phyloP scores from a whole-genome alignment of 2,113 vertebrate genomes.

The Salminus brasiliensis region DNA sequence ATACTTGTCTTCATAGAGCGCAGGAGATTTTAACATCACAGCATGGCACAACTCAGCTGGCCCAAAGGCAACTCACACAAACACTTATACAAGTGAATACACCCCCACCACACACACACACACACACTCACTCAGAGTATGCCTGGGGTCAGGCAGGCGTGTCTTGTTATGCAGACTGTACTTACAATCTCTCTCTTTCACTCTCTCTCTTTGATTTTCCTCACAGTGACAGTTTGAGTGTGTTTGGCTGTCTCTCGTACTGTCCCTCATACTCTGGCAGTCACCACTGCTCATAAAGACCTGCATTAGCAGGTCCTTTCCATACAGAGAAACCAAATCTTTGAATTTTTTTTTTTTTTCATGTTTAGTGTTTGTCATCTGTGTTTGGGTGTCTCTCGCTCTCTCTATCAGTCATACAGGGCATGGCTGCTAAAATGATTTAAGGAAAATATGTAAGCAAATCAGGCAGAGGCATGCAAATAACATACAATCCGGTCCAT shows the following conservation, averaged over 20 bases:
- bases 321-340: too few species aligned
- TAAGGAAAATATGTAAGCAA: too few species aligned
- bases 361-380: too few species aligned
- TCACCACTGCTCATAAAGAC: too few species aligned
- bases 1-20: background rate
- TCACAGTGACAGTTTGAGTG: background rate
- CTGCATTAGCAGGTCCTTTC: too few species aligned
- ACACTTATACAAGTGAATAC: too few species aligned
- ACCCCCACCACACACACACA: background rate
- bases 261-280: background rate
- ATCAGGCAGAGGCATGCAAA: too few species aligned
- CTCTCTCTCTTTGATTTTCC: background rate
- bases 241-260: background rate
- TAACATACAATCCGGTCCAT: too few species aligned
- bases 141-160: slow-evolving; percentile 63
- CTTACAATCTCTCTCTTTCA: slow-evolving; percentile 51
- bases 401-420: too few species aligned
- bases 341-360: too few species aligned
- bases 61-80: background rate
- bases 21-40: background rate
- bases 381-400: too few species aligned
- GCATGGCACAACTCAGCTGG: background rate
- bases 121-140: slow-evolving; percentile 23
- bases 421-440: too few species aligned
- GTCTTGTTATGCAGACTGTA: slow-evolving; percentile 61